These are phyloP conservation scores for Heliconius ethilla DNA, from an alignment of 2,888 invertebrate genomes.

Conservation along the genomic window DNA sequence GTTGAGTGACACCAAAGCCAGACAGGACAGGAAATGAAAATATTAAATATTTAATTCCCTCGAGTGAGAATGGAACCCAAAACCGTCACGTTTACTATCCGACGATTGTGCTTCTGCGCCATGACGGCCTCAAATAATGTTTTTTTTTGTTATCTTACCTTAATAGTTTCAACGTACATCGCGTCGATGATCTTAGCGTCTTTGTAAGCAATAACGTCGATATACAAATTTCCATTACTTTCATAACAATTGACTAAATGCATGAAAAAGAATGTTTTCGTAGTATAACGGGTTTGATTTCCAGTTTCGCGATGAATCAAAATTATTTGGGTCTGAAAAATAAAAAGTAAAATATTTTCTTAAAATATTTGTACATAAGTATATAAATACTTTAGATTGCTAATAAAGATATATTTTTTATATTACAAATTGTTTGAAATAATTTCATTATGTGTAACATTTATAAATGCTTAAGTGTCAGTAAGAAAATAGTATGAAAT, in stretches of 20 bases:
- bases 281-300: conserved; percentile 61
- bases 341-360: background rate
- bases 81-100: background rate
- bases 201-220: conserved; percentile 76
- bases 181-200: conserved; percentile 91
- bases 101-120: too few species aligned
- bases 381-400: too few species aligned
- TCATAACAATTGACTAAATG: conserved; percentile 95
- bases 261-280: conserved; percentile 89
- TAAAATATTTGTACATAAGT: too few species aligned
- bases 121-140: background rate
- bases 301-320: conserved; percentile 84
- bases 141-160: conserved; percentile 73
- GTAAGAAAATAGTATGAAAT: too few species aligned
- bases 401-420: too few species aligned
- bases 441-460: too few species aligned
- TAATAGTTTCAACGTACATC: conserved; percentile 91
- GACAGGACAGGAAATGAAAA: too few species aligned
- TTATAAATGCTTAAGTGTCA: too few species aligned
- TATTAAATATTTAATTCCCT: background rate
- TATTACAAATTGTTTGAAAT: too few species aligned
- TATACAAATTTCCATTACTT: conserved; percentile 56
- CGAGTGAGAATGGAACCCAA: background rate
- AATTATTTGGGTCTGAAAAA: conserved; percentile 83
- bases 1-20: too few species aligned